A percentile compares a stretch with the other conserved stretches of the same genome.
Conservation (phyloP, 2,113 vertebrate species). For the Pyrgilauda ruficollis region DNA sequence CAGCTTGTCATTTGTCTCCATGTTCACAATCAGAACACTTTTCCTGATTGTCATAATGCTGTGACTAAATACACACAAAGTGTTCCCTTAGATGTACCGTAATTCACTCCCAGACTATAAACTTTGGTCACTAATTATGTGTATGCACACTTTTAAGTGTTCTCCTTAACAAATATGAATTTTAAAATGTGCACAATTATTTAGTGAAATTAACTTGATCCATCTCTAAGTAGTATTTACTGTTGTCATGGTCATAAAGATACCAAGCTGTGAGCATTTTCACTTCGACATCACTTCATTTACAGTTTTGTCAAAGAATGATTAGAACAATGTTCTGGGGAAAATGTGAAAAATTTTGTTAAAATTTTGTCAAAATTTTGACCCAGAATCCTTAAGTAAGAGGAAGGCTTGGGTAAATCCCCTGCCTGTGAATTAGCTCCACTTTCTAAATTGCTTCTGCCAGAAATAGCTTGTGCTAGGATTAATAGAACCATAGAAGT, state of each 20-base stretch:
- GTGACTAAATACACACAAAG: not conserved
- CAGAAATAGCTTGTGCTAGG: not conserved
- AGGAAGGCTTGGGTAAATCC: not conserved
- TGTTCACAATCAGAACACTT: not conserved
- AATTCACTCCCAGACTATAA: not conserved
- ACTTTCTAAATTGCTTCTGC: constrained; percentile 11
- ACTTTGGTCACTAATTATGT: not conserved
- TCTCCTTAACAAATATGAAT: not conserved
- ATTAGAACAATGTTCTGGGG: not conserved
- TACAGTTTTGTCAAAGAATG: not conserved
- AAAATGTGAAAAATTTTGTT: not conserved
- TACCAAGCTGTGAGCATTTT: not conserved
- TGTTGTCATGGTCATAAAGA: not conserved
- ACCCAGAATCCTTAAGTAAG: not conserved
- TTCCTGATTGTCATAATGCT: not conserved
- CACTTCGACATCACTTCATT: not conserved
- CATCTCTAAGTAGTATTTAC: not conserved
- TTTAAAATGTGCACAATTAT: not conserved
- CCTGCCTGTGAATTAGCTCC: not conserved
- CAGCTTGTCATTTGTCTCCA: not conserved
- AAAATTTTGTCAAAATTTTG: not conserved
- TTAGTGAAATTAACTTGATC: not conserved
- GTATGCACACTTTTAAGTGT: not conserved
- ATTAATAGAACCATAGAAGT: not conserved
- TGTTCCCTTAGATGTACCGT: not conserved